Conservation (phyloP, 1,140 invertebrate genomes). For the Drosophila teissieri region DNA sequence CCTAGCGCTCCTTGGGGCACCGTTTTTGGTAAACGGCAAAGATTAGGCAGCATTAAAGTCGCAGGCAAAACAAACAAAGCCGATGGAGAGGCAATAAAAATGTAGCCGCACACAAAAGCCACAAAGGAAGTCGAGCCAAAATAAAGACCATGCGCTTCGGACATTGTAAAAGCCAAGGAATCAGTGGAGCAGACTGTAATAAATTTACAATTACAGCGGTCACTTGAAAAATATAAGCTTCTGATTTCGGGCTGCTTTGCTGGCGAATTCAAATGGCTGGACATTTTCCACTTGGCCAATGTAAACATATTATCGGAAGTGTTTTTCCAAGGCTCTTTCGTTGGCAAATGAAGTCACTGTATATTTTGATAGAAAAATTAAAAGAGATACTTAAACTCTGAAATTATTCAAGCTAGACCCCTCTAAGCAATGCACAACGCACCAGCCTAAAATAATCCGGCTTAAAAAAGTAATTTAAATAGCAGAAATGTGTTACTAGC, state of each 20-base stretch:
- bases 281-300: not conserved
- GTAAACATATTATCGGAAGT: slow-evolving; percentile 3
- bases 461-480: not conserved
- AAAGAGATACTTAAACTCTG: not conserved
- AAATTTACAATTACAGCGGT: slow-evolving; percentile 71
- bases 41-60: slow-evolving; percentile 78
- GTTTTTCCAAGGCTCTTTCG: slow-evolving; percentile 1
- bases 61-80: slow-evolving; percentile 59
- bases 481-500: not conserved
- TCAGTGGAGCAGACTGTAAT: slow-evolving; percentile 51
- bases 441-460: too few species aligned
- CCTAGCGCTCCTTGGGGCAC: slow-evolving; percentile 69
- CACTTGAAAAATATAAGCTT: slow-evolving; percentile 40
- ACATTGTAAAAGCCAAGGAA: slow-evolving; percentile 50
- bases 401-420: not conserved
- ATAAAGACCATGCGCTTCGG: slow-evolving; percentile 30
- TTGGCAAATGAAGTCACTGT: not conserved
- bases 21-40: slow-evolving; percentile 79
- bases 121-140: slow-evolving; percentile 61
- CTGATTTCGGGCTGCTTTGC: slow-evolving; percentile 11
- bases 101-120: slow-evolving; percentile 68
- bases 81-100: slow-evolving; percentile 68
- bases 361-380: not conserved
- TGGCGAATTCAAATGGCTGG: slow-evolving; percentile 9
- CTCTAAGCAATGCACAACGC: too few species aligned